Evolutionary conservation across 2,797 vertebrate genomes (phyloP).

Genomic region (Rousettus madagascariensis): DNA sequence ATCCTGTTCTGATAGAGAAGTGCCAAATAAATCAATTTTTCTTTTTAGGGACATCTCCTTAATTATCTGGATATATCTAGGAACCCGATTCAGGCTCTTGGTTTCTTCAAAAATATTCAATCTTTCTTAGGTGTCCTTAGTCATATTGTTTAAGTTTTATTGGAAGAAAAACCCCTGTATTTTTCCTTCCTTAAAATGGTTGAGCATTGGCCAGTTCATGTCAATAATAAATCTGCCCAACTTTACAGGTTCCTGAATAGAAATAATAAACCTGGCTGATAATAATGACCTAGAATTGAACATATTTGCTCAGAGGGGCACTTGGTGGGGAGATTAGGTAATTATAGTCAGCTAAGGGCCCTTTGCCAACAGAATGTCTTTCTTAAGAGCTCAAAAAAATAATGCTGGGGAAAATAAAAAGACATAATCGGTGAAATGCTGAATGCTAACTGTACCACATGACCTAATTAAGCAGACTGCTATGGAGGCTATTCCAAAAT

Average conservation of each 20-base stretch:
- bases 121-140: slow-evolving; percentile 23
- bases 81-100: neutral
- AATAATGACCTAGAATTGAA: neutral
- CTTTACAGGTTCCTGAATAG: neutral
- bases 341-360: slow-evolving; percentile 13
- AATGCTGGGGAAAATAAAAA: slow-evolving; percentile 64
- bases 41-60: neutral
- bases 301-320: neutral
- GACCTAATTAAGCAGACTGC: slow-evolving; percentile 26
- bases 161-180: neutral
- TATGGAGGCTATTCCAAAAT: neutral
- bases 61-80: neutral
- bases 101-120: neutral
- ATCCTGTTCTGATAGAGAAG: neutral
- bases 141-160: neutral
- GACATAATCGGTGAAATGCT: slow-evolving; percentile 11
- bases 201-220: neutral
- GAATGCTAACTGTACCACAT: neutral
- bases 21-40: neutral
- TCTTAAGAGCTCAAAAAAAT: slow-evolving; percentile 51
- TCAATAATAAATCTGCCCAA: neutral
- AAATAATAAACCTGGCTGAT: slow-evolving; percentile 27
- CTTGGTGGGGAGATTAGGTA: neutral
- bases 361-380: slow-evolving; percentile 54
- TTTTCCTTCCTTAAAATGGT: slow-evolving; percentile 23